Percentiles rank a stretch among this genome's conserved stretches.
Conservation (phyloP, 2,888 invertebrate genomes). For the Cosmopolites sordidus region DNA sequence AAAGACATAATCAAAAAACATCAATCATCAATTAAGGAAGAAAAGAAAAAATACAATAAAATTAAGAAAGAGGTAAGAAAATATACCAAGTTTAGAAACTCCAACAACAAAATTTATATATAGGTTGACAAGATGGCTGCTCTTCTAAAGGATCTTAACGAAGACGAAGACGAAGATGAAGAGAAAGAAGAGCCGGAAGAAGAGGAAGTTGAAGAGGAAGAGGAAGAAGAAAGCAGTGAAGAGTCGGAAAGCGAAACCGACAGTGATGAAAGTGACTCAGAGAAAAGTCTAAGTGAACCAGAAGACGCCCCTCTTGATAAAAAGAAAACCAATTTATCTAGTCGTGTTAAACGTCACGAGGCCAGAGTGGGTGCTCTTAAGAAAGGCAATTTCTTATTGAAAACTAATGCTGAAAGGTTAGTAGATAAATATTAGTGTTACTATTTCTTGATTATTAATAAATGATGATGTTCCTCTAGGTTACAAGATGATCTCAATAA, state of each 20-base stretch:
- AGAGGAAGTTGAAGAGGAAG: constrained; percentile 49
- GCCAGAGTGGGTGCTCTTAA: constrained; percentile 73
- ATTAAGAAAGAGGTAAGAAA: constrained; percentile 74
- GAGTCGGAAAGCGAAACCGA: constrained; percentile 52
- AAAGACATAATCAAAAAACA: constrained; percentile 79
- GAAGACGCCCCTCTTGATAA: constrained; percentile 65
- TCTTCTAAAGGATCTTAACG: constrained; percentile 75
- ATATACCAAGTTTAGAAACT: background rate
- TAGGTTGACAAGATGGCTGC: constrained; percentile 87
- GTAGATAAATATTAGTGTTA: background rate
- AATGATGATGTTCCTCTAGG: too few species aligned
- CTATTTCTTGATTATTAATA: too few species aligned
- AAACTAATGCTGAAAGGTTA: constrained; percentile 72
- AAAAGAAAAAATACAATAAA: constrained; percentile 76
- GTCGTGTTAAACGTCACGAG: constrained; percentile 71
- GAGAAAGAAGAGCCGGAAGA: constrained; percentile 59
- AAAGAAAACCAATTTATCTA: constrained; percentile 62
- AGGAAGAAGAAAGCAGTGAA: constrained; percentile 61
- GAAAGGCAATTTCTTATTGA: constrained; percentile 82
- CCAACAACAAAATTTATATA: constrained; percentile 2
- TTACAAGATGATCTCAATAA: constrained; percentile 81
- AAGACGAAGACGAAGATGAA: constrained; percentile 57
- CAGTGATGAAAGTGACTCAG: constrained; percentile 63
- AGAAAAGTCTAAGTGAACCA: constrained; percentile 52
- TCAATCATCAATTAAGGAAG: constrained; percentile 71